These are phyloP conservation scores for Labrus mixtus DNA, from an alignment of 2,113 vertebrate species.

Conservation along the genomic window DNA sequence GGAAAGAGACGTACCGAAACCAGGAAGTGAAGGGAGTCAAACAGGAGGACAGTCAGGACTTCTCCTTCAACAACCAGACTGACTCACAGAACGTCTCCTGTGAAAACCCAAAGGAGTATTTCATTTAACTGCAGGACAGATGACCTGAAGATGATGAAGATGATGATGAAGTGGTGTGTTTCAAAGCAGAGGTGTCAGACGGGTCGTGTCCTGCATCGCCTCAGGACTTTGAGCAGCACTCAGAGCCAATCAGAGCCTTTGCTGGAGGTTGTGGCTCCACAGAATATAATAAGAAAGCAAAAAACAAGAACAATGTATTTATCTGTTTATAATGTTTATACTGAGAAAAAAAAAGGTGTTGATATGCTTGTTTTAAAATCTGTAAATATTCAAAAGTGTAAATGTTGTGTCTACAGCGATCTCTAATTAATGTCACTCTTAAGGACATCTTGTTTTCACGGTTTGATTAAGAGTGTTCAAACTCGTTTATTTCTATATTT, in stretches of 20 bases:
- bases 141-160: not conserved
- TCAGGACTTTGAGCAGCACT: conserved; percentile 55
- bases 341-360: conserved; percentile 52
- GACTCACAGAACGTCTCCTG: conserved; percentile 84
- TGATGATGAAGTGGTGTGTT: not conserved
- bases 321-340: conserved; percentile 50
- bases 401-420: conserved; percentile 71
- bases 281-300: conserved; percentile 12
- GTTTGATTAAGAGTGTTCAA: conserved; percentile 2
- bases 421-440: conserved; percentile 45
- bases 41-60: conserved; percentile 87
- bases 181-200: conserved; percentile 15
- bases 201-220: conserved; percentile 25
- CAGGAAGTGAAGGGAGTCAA: conserved; percentile 88
- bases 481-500: conserved; percentile 25
- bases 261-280: conserved; percentile 22
- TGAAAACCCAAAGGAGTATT: conserved; percentile 94
- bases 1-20: conserved; percentile 88
- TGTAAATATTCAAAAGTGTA: conserved; percentile 78
- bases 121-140: conserved; percentile 84
- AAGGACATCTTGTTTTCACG: conserved; percentile 25
- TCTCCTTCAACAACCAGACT: conserved; percentile 88
- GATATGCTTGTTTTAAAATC: conserved; percentile 54
- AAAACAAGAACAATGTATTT: conserved; percentile 23
- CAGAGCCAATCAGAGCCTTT: conserved; percentile 27